Evolutionary conservation across 2,113 vertebrate species (phyloP), one percentile per base, ranked within the genome.

Genomic region (Aptenodytes patagonicus): DNA sequence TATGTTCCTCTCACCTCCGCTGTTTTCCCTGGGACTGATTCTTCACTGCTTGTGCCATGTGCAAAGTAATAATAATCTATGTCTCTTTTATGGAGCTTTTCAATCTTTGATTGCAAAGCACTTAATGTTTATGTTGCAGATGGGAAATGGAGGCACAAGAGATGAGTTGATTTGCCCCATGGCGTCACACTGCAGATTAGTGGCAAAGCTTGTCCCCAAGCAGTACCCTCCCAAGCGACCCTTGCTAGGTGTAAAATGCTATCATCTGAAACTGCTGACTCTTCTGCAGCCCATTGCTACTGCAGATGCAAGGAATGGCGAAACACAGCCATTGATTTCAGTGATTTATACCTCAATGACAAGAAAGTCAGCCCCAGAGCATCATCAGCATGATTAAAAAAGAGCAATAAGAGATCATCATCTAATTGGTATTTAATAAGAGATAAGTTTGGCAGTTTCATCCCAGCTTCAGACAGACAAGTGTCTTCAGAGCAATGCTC

Each of bases 1-100:
- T 69, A 80, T 90, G 82, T 69, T 96, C 71, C 66, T 97, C 87
- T 95, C 92, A 96, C 96, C 84, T 97, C 61, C 0, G 0, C 54
- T 85, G 34, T 88, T 94, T 84, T 85, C 49, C 49, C 66, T 77
- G 44, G 66, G 82, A 83, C 73, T 38, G 62, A 76, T 77, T 49
- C 87, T 85, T 88, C 5, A 0, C 19, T 61, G 34, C 29, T 79
- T 72, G 36, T 83, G 57, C 52, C 77, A 83, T 10, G 7, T 66
- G 42, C 51, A 78, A 95, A 89, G n/a, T 21, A 81, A 46, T 18
- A 87, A 36, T 42, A 81, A 82, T 31, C 38, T 38, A 8, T 40
- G 18, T 46, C 46, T 78, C 13, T 66, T 77, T 66, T 24, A 66
- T 3, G 28, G 47, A 83, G 14, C 16, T 90, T 69, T 72, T 60